Evolutionary conservation across 2,113 vertebrate genomes (phyloP).

Genomic region (Accipiter virgatus): DNA sequence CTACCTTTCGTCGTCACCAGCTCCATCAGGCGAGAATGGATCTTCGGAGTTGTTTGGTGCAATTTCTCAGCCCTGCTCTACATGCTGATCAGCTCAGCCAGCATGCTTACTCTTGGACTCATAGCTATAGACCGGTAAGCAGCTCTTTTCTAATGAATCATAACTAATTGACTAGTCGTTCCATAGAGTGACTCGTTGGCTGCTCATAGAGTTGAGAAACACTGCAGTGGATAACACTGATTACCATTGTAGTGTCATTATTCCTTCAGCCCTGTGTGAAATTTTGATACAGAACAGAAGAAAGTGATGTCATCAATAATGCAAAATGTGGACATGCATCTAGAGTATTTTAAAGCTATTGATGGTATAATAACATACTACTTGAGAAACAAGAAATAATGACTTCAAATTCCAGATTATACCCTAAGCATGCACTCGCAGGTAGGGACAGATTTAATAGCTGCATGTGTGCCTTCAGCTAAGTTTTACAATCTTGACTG

Average conservation of each 20-base stretch:
- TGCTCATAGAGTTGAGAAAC: background rate
- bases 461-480: background rate
- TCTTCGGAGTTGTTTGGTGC: slow-evolving; percentile 98
- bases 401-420: background rate
- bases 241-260: background rate
- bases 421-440: background rate
- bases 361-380: background rate
- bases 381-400: background rate
- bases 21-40: slow-evolving; percentile 88
- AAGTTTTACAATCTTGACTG: background rate
- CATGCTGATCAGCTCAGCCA: slow-evolving; percentile 96
- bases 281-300: background rate
- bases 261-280: background rate
- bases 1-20: slow-evolving; percentile 93
- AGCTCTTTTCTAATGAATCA: background rate
- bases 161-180: background rate
- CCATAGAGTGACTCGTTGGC: background rate
- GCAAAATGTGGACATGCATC: background rate
- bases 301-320: background rate
- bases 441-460: background rate
- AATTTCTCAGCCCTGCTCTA: slow-evolving; percentile 96
- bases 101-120: slow-evolving; percentile 95
- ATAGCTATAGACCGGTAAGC: slow-evolving; percentile 95
- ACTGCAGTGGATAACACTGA: fast-evolving
- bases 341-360: background rate